Base-by-base conservation (phyloP, 2,888 invertebrate genomes). In the Stenoptilia bipunctidactyla region DNA sequence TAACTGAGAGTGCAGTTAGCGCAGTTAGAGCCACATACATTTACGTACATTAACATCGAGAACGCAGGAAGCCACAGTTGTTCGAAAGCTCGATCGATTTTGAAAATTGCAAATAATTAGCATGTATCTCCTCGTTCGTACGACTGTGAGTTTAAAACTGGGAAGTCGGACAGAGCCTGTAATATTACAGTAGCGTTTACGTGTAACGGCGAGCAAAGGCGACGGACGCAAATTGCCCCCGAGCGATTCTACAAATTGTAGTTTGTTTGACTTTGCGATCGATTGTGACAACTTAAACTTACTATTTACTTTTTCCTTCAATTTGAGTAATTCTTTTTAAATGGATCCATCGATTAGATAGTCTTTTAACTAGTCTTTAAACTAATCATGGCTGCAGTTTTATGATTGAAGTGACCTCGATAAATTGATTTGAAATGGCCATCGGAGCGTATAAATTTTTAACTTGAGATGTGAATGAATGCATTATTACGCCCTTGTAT, bases 51-150 rank as follows among this genome's bases (percentile, higher is more conserved):
- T 12, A 62, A 60, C 51, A 55, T 20, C 63, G 63, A 55, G 57
- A 71, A 68, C 66, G 70, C 69, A 77, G 72, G 77, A 79, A 79
- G 79, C 77, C 71, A 58, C 73, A 67, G 62, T 60, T 61, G 55
- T 52, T 70, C 65, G 61, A 79, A 79, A 70, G 80, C 77, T 77
- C 71, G 73, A 76, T 77, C 79, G 77, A 73, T 82, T 83, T 79
- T 80, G 70, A 80, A 83, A 83, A 83, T 83, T 80, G 65, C 76
- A 76, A 71, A 66, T 76, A 83, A 83, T 83, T 83, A 83, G 74
- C 69, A 67, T 74, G 76, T 74, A 77, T 79, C 75, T 75, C 69
- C 67, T 76, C 66, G 70, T 61, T 61, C 58, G 68, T 68, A 68
- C 66, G 65, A 71, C 63, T 70, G 68, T 70, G 61, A 75, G 66